Evolutionary conservation across 2,888 invertebrate species (phyloP).

Genomic region (Oegoconia quadripuncta): DNA sequence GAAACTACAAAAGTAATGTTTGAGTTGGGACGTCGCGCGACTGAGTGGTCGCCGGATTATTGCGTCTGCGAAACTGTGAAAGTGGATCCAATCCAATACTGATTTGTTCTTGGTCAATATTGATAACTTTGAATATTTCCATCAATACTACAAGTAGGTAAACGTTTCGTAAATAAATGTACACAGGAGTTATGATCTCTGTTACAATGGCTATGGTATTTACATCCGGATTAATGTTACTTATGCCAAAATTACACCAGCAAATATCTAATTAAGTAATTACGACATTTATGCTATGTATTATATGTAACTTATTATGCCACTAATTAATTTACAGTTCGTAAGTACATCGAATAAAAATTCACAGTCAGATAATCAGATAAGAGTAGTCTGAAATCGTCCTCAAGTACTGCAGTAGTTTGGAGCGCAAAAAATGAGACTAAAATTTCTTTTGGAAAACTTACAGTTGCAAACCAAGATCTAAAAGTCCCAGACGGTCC

Average conservation of each 20-base stretch:
- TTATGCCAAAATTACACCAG: no score
- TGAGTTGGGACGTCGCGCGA: slow-evolving; percentile 63
- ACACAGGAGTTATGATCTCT: no score
- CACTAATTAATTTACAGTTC: no score
- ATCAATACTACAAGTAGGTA: no score
- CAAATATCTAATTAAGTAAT: no score
- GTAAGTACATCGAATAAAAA: no score
- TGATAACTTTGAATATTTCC: no score
- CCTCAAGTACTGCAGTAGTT: slow-evolving; percentile 20
- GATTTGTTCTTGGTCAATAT: slow-evolving; percentile 10
- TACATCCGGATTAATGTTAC: no score
- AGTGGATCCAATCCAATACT: slow-evolving; percentile 47
- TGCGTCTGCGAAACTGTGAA: slow-evolving; percentile 46
- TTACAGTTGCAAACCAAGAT: slow-evolving; percentile 28
- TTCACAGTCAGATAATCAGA: slow-evolving; percentile 9
- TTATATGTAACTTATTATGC: no score
- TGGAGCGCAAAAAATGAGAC: slow-evolving; percentile 5
- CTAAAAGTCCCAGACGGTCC: slow-evolving; percentile 33
- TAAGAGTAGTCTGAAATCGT: slow-evolving; percentile 29
- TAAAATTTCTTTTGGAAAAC: slow-evolving; percentile 5
- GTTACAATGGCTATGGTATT: no score
- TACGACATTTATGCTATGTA: no score
- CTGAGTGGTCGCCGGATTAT: slow-evolving; percentile 62
- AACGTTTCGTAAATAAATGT: no score
- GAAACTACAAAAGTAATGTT: slow-evolving; percentile 74